These are phyloP conservation scores for Actinostola sp. DNA, from an alignment of 92 coral and sea anemone species.

Conservation along the genomic window DNA sequence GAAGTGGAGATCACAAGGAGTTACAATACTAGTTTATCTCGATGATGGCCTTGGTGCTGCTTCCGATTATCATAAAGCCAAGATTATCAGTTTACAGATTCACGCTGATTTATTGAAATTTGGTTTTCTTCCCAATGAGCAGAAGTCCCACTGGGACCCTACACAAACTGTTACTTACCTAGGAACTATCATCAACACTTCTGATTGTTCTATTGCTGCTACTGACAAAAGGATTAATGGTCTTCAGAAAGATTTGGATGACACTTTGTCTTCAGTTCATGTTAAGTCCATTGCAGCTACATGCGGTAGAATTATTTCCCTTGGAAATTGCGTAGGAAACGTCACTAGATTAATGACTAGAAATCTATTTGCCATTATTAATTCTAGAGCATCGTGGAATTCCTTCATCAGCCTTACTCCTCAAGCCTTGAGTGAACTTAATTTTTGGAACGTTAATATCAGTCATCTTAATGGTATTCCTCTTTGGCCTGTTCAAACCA, in stretches of 20 bases:
- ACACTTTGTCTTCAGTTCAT: not conserved
- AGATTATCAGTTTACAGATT: slow-evolving; percentile 22
- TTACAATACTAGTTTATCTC: slow-evolving; percentile 27
- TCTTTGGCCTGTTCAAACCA: slow-evolving; percentile 16
- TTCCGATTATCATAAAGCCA: slow-evolving; percentile 2
- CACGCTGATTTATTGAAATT: slow-evolving; percentile 38
- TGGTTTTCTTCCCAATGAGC: slow-evolving; percentile 47
- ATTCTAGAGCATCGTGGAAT: slow-evolving; percentile 46
- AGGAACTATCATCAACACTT: slow-evolving; percentile 27
- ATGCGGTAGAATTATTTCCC: slow-evolving; percentile 46
- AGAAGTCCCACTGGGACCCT: slow-evolving; percentile 51
- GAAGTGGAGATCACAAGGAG: slow-evolving; percentile 27
- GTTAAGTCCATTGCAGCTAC: slow-evolving; percentile 37
- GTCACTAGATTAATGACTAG: slow-evolving; percentile 61
- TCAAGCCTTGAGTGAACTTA: slow-evolving; percentile 20
- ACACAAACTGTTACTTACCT: slow-evolving; percentile 32
- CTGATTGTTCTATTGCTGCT: slow-evolving; percentile 14
- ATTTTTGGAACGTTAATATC: slow-evolving; percentile 39
- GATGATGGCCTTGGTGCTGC: slow-evolving; percentile 50
- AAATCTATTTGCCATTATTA: slow-evolving; percentile 29
- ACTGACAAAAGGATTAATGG: slow-evolving; percentile 23
- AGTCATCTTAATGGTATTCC: slow-evolving; percentile 20
- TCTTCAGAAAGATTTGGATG: not conserved
- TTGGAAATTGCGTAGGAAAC: slow-evolving; percentile 47
- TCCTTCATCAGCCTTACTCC: slow-evolving; percentile 14